Conservation (phyloP, 2,113 vertebrate species). For the Hylia prasina region DNA sequence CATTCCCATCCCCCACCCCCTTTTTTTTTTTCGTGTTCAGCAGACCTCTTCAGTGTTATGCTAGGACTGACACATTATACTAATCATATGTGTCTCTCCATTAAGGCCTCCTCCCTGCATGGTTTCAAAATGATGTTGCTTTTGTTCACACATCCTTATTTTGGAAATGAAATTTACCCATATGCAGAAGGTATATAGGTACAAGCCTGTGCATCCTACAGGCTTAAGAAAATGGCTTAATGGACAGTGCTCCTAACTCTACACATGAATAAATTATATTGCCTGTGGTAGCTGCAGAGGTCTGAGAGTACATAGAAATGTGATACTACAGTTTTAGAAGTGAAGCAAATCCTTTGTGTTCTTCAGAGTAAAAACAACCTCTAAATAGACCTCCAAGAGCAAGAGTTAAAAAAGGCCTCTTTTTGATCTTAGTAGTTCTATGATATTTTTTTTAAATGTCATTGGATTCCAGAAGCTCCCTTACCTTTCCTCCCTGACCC, state of each 20-base stretch:
- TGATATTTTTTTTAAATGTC: neutral
- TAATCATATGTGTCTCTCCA: neutral
- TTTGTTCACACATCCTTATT: neutral
- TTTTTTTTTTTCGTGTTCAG: neutral
- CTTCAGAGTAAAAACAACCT: neutral
- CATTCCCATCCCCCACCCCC: neutral
- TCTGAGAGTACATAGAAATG: neutral
- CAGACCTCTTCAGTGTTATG: neutral
- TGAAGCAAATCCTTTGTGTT: neutral
- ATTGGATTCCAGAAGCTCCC: neutral
- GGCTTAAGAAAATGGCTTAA: neutral
- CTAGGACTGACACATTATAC: neutral
- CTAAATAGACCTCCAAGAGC: neutral
- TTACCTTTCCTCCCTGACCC: neutral
- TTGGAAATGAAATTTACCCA: neutral
- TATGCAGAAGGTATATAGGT: neutral
- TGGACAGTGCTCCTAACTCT: neutral
- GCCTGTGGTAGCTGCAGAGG: neutral
- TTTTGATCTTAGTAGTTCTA: neutral
- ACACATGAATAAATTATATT: neutral
- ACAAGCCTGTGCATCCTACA: neutral
- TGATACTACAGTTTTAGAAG: neutral
- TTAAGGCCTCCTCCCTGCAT: neutral
- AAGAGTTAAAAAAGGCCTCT: neutral
- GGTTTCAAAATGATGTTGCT: neutral